Evolutionary conservation across 2,888 invertebrate species (phyloP), one percentile per base, ranked within the genome.

Genomic region (Stenurella melanura): DNA sequence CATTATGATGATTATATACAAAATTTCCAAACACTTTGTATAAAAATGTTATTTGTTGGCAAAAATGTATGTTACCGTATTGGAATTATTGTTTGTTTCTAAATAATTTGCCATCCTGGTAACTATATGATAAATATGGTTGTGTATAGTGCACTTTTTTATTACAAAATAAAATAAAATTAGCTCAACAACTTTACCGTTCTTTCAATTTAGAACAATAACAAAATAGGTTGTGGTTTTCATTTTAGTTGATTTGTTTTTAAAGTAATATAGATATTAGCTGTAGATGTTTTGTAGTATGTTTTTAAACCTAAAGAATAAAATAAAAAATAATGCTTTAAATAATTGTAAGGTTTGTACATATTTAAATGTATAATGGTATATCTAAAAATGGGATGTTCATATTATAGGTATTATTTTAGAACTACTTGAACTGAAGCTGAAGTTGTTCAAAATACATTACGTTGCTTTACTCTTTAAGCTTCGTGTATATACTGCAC

Each of bases 271-370:
- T 67, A 38, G 64, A 38, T 10, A 61, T 54, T 72, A 72, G 72
- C 58, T 42, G 63, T 72, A 72, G 72, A 72, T 72, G 60, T 80
- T 83, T 84, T 81, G 73, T 81, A 82, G 81, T 78, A 78, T 76
- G 74, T 81, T 81, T 81, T 82, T 78, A 83, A 75, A 77, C 77
- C 73, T 81, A 79, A 77, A 66, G 56, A 77, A 74, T 66, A 84
- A 85, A 82, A 80, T 69, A 84, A 85, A 82, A 80, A 84, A 83
- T 82, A 85, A 87, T 86, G 88, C 88, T 87, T 88, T 88, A 87
- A 87, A 83, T 87, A 87, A 85, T 82, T 81, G 81, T 86, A 87
- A 86, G 86, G 79, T 61, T 72, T 87, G 86, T 87, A 87, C 78
- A 87, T 86, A 86, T 79, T 83, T 85, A 82, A 83, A 79, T 85